Conservation (phyloP, 2,888 invertebrate species). For the Drosophila putrida region DNA sequence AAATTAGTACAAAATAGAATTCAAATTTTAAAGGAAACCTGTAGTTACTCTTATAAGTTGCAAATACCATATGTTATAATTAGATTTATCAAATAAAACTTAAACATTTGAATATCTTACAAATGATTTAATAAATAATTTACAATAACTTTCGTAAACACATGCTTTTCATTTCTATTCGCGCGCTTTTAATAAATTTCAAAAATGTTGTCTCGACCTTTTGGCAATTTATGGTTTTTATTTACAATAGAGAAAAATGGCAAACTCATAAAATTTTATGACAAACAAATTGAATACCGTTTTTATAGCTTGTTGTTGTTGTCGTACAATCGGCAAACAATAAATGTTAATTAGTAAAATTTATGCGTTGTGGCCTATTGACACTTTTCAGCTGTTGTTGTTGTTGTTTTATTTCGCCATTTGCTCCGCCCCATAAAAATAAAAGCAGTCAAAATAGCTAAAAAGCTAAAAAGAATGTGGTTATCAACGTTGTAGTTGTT, state of each 20-base stretch:
- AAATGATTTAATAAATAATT: too few relatives aligned
- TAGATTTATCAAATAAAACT: too few relatives aligned
- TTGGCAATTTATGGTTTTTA: slow-evolving; percentile 1
- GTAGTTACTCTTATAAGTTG: too few relatives aligned
- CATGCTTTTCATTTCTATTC: too few relatives aligned
- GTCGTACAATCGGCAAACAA: slow-evolving; percentile 67
- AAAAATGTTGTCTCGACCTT: background rate
- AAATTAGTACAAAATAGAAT: too few relatives aligned
- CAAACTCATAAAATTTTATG: slow-evolving; percentile 62
- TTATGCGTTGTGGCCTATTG: slow-evolving; percentile 72
- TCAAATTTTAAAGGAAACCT: too few relatives aligned
- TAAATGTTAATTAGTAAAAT: slow-evolving; percentile 77
- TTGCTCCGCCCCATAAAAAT: slow-evolving; percentile 46
- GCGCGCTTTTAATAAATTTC: too few relatives aligned
- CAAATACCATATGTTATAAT: too few relatives aligned
- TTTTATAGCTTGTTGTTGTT: slow-evolving; percentile 44
- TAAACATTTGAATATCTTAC: too few relatives aligned
- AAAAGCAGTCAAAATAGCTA: slow-evolving; percentile 45
- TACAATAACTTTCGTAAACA: too few relatives aligned
- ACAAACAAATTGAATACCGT: slow-evolving; percentile 66
- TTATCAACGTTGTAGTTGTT: slow-evolving; percentile 32
- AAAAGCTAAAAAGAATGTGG: slow-evolving; percentile 45
- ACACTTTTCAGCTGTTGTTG: slow-evolving; percentile 50
- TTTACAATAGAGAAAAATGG: slow-evolving; percentile 43
- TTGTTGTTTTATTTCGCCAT: slow-evolving; percentile 41